Conservation (phyloP, 2,888 invertebrate genomes). For the Cataglyphis livida region DNA sequence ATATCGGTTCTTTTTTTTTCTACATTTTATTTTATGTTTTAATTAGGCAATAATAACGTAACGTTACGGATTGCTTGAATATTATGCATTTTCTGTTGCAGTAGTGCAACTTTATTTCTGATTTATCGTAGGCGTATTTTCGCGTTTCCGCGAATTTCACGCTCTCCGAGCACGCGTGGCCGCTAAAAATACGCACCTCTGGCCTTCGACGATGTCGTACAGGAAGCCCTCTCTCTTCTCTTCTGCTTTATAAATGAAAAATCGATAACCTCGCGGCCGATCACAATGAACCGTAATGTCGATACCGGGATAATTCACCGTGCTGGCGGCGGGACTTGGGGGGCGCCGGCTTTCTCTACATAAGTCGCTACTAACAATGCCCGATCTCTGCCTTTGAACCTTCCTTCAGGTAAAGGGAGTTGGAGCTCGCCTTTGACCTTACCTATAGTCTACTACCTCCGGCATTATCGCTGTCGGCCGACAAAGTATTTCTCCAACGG, state of each 20-base stretch:
- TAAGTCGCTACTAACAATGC: slow-evolving; percentile 49
- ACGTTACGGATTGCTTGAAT: background rate
- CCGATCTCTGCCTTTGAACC: slow-evolving; percentile 37
- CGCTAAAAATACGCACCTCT: slow-evolving; percentile 42
- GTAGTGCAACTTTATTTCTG: background rate
- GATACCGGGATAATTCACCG: slow-evolving; percentile 48
- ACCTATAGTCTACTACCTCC: slow-evolving; percentile 52
- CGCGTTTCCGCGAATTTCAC: slow-evolving; percentile 16
- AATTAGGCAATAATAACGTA: background rate
- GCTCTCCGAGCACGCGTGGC: background rate
- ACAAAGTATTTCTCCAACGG: slow-evolving; percentile 24
- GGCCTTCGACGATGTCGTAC: slow-evolving; percentile 39
- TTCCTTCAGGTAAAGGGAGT: slow-evolving; percentile 36
- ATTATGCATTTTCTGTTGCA: background rate
- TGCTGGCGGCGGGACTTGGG: slow-evolving; percentile 25
- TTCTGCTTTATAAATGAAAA: slow-evolving; percentile 43
- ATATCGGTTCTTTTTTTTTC: background rate
- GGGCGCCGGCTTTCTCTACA: background rate
- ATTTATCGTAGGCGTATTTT: slow-evolving; percentile 7
- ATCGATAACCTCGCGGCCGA: slow-evolving; percentile 42
- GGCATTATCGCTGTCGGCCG: slow-evolving; percentile 53
- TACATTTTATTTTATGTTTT: background rate
- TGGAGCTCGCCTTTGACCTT: slow-evolving; percentile 58
- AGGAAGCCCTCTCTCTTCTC: slow-evolving; percentile 39
- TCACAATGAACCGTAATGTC: slow-evolving; percentile 52